A percentile compares a stretch with the other conserved stretches of the same genome.
These are phyloP conservation scores for Pogona vitticeps DNA, from an alignment of 2,113 vertebrate genomes.

Conservation along the genomic window DNA sequence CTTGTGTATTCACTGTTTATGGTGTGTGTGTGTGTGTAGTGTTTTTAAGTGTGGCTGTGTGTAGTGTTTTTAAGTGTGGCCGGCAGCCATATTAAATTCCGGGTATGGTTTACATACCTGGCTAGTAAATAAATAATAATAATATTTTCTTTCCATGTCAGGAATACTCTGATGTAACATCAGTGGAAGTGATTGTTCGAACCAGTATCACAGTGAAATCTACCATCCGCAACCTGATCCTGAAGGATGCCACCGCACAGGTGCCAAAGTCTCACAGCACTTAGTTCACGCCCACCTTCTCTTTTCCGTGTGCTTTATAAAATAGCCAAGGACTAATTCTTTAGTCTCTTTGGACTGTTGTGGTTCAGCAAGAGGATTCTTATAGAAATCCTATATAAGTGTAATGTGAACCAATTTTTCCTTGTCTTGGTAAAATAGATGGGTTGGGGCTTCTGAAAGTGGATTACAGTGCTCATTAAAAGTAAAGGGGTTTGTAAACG, in stretches of 20 bases:
- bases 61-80: too few species aligned
- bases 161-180: slow-evolving; percentile 86
- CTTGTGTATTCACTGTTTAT: too few species aligned
- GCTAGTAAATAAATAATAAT: too few species aligned
- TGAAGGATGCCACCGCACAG: slow-evolving; percentile 83
- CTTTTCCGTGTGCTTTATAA: not conserved
- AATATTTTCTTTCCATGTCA: not conserved
- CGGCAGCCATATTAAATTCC: too few species aligned
- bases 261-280: slow-evolving; percentile 58
- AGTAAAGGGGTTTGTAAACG: not conserved
- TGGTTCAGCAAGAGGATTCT: too few species aligned
- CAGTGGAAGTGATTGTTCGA: slow-evolving; percentile 85
- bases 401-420: not conserved
- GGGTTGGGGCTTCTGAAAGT: not conserved
- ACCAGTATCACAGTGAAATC: slow-evolving; percentile 91
- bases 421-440: not conserved
- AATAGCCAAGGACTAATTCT: not conserved
- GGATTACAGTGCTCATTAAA: not conserved
- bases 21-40: too few species aligned
- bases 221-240: slow-evolving; percentile 84
- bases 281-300: not conserved
- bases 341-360: not conserved
- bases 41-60: too few species aligned
- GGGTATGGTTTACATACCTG: too few species aligned
- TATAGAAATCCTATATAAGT: not conserved